These are phyloP conservation scores for Patiria pectinifera DNA, from an alignment of 53 echinoderm and acorn worm species.

Conservation along the genomic window DNA sequence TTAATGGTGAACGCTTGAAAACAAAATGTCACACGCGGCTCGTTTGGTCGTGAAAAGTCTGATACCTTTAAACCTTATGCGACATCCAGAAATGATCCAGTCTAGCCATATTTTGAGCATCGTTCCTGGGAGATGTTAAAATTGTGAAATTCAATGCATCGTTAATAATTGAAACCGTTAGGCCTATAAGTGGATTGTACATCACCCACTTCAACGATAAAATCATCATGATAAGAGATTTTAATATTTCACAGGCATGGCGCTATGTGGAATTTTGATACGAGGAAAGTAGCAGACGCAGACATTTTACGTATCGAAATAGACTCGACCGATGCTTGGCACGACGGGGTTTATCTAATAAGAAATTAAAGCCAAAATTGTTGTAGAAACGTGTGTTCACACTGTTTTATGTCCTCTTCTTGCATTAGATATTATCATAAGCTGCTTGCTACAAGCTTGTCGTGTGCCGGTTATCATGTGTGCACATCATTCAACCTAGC, in stretches of 20 bases:
- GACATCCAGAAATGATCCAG: neutral
- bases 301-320: too few species aligned
- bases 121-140: neutral
- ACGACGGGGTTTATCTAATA: neutral
- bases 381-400: too few species aligned
- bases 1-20: too few species aligned
- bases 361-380: too few species aligned
- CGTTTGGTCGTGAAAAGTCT: too few species aligned
- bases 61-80: neutral
- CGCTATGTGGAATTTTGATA: too few species aligned
- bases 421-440: too few species aligned
- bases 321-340: neutral
- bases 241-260: neutral
- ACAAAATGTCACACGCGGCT: too few species aligned
- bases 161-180: neutral
- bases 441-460: too few species aligned
- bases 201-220: neutral
- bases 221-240: neutral
- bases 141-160: neutral
- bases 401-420: too few species aligned
- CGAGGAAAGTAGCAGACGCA: too few species aligned
- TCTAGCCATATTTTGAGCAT: neutral
- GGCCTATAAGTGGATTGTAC: neutral
- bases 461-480: neutral
- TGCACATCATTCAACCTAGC: neutral